phyloP scores from a whole-genome alignment of 2,113 vertebrate species.

The Larimichthys crocea region DNA sequence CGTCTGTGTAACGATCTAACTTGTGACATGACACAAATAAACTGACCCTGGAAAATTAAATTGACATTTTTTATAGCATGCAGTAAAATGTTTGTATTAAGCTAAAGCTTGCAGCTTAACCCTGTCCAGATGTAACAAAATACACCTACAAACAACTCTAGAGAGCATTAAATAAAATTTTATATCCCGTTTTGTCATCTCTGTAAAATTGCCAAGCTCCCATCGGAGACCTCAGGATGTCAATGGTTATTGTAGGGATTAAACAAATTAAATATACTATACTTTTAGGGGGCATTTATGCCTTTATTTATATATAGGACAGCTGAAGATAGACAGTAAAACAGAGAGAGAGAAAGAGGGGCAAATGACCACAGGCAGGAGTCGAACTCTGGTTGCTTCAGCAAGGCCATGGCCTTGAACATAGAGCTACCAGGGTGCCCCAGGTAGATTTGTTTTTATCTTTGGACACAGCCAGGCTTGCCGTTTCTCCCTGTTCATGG shows the following conservation, averaged over 20 bases:
- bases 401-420: no score
- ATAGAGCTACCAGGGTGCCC: no score
- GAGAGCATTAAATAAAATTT: neutral
- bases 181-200: neutral
- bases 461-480: neutral
- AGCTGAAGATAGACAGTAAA: no score
- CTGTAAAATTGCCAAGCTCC: neutral
- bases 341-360: no score
- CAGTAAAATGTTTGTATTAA: neutral
- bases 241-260: neutral
- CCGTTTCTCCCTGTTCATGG: neutral
- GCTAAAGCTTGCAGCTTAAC: neutral
- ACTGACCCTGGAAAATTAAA: neutral
- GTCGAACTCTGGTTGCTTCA: no score
- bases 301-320: no score
- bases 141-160: neutral
- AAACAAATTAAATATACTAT: neutral
- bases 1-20: neutral
- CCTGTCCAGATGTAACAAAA: neutral
- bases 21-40: neutral
- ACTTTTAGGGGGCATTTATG: neutral
- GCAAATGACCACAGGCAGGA: no score
- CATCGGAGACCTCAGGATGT: neutral
- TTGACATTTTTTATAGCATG: neutral
- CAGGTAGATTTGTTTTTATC: neutral